Evolutionary conservation across 2,113 vertebrate species (phyloP), one percentile per base, ranked within the genome.

Genomic region (Ahaetulla prasina): DNA sequence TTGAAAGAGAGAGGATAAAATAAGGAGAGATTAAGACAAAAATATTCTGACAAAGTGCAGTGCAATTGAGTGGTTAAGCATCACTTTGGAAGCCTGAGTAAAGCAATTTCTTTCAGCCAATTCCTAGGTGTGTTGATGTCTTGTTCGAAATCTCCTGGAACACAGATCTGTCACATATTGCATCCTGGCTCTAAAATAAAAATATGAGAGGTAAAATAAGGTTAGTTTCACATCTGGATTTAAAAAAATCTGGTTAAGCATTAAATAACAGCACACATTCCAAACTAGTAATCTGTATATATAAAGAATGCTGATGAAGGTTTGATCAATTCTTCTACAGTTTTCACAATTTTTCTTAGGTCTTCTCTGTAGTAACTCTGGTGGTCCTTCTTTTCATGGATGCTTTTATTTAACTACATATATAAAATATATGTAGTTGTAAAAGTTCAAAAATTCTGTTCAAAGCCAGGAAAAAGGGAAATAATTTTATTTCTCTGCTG

Each of bases 1-100:
- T 89, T 54, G 93, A 1, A 94, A 55, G 87, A 95, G 94, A 90
- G 88, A 57, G 89, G 35, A 30, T 85, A 94, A 90, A 50, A 84
- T 91, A 90, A 87, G 23, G n/a, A 23, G 27, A n/a, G 23, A 52
- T 3, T 7, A 43, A 80, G 5, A 18, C 49, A 89, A 45, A 25
- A n/a, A 54, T 39, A 52, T 35, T 30, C 20, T 91, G 80, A 86
- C 35, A 20, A 10, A 49, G 4, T 25, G 6, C 47, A 7, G 9
- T 47, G 20, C 11, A 80, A 35, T 2, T 90, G 60, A 22, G 35
- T 18, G 39, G 63, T 68, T 57, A 16, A 88, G 9, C 20, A 39
- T 54, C 1, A 88, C 9, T 88, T 52, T 35, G n/a, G n/a, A 20
- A 55, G 4, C 22, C 30, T n/a, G 30, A n/a, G 18, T 35, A 43